Evolutionary conservation across 2,113 vertebrate genomes (phyloP).

Genomic region (Neotragus moschatus): DNA sequence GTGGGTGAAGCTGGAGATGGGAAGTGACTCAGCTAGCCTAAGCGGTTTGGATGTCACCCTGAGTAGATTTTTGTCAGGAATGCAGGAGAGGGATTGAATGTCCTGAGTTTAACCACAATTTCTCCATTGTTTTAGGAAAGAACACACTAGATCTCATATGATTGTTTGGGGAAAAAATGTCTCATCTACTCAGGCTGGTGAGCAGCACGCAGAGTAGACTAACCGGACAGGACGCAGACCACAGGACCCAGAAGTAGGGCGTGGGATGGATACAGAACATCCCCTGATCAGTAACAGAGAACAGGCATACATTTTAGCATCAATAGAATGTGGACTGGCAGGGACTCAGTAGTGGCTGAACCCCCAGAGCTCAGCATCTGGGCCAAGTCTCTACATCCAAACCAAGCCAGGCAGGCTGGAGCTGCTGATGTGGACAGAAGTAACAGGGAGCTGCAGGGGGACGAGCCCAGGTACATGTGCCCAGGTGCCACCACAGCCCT

Average conservation of each 20-base stretch:
- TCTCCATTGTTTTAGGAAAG: conserved; percentile 20
- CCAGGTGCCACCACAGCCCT: background rate
- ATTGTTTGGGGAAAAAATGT: background rate
- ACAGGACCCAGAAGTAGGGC: background rate
- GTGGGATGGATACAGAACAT: background rate
- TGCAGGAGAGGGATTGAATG: conserved; percentile 33
- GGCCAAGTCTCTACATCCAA: background rate
- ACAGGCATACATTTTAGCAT: background rate
- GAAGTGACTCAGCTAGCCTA: background rate
- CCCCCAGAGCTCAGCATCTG: background rate
- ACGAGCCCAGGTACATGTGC: background rate
- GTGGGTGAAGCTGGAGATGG: background rate
- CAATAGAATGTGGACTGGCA: fast-evolving
- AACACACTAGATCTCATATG: background rate
- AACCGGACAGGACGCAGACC: background rate
- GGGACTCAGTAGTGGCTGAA: background rate
- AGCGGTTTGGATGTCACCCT: background rate
- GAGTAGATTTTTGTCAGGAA: conserved; percentile 42
- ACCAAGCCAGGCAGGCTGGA: background rate
- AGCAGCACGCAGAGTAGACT: background rate
- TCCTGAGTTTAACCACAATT: conserved; percentile 37
- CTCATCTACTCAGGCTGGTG: background rate
- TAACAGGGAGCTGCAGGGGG: fast-evolving
- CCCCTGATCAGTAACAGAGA: too few relatives aligned
- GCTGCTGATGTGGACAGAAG: background rate